Evolutionary conservation across 2,888 invertebrate species (phyloP).

Genomic region (Melieria picta): DNA sequence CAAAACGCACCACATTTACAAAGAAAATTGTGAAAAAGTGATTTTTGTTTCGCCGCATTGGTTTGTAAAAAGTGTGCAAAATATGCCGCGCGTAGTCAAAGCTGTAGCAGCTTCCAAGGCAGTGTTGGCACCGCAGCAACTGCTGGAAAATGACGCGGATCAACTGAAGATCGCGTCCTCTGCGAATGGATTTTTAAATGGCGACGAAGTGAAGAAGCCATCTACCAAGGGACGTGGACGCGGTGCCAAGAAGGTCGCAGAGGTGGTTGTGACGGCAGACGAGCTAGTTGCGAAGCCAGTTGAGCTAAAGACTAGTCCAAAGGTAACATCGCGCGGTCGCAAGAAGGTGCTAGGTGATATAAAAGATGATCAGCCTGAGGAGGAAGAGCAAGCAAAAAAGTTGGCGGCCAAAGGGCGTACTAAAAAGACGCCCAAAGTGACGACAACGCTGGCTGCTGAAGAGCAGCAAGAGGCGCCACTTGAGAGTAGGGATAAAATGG

Average conservation of each 20-base stretch:
- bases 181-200: constrained; percentile 22
- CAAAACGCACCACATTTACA: not conserved
- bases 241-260: constrained; percentile 7
- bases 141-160: too few species aligned
- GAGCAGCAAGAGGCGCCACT: too few species aligned
- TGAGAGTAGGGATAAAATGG: too few species aligned
- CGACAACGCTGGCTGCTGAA: too few species aligned
- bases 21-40: not conserved
- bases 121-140: not conserved
- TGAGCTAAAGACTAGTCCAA: too few species aligned
- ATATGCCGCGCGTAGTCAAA: constrained; percentile 16
- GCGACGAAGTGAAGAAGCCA: constrained; percentile 6
- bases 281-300: too few species aligned
- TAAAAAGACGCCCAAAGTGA: too few species aligned
- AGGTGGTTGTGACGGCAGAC: not conserved
- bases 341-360: too few species aligned
- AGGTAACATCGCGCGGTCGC: too few species aligned
- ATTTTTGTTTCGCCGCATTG: not conserved
- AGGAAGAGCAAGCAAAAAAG: not conserved
- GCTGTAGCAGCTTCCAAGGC: not conserved
- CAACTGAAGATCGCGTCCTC: constrained; percentile 11
- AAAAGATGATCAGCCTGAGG: too few species aligned
- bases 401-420: not conserved
- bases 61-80: not conserved
- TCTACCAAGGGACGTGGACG: constrained; percentile 19